Percentiles rank a stretch among this genome's conserved stretches.
Evolutionary conservation across 2,888 invertebrate species (phyloP).

Genomic region (Odontothrips loti): DNA sequence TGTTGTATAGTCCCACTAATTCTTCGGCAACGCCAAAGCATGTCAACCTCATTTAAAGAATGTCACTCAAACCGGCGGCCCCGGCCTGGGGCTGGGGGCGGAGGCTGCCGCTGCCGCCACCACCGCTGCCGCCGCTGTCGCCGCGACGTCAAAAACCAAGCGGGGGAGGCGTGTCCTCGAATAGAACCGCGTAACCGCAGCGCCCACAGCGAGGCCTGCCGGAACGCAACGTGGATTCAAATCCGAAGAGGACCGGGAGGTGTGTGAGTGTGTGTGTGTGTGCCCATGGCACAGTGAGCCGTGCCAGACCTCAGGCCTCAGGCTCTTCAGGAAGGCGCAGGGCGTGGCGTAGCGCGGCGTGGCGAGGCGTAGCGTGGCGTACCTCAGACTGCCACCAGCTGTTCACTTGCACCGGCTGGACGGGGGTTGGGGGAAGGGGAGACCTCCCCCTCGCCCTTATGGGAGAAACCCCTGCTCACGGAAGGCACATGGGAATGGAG

Average conservation of each 20-base stretch:
- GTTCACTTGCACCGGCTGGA: slow-evolving; percentile 19
- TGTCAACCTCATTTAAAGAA: slow-evolving; percentile 25
- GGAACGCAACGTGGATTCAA: too few relatives aligned
- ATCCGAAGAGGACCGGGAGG: too few relatives aligned
- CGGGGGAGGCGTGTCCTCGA: too few relatives aligned
- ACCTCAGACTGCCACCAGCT: slow-evolving; percentile 5
- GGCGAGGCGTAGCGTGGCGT: not conserved
- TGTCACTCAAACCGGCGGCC: not conserved
- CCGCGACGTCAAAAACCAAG: too few relatives aligned
- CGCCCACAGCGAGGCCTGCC: too few relatives aligned
- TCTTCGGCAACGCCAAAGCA: slow-evolving; percentile 22
- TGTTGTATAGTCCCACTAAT: not conserved
- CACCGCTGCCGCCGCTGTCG: too few relatives aligned
- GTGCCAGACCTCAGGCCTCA: too few relatives aligned
- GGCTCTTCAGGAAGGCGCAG: not conserved
- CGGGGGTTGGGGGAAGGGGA: not conserved
- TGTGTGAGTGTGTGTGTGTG: too few relatives aligned
- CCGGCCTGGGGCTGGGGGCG: not conserved
- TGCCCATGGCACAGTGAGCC: too few relatives aligned
- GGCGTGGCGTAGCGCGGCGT: not conserved
- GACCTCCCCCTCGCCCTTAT: not conserved
- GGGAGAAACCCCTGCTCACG: not conserved
- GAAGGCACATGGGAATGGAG: not conserved
- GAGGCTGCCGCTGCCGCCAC: too few relatives aligned
- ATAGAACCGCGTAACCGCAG: too few relatives aligned